Conservation (phyloP, 2,113 vertebrate genomes). For the Sinocyclocheilus maitianheensis region DNA sequence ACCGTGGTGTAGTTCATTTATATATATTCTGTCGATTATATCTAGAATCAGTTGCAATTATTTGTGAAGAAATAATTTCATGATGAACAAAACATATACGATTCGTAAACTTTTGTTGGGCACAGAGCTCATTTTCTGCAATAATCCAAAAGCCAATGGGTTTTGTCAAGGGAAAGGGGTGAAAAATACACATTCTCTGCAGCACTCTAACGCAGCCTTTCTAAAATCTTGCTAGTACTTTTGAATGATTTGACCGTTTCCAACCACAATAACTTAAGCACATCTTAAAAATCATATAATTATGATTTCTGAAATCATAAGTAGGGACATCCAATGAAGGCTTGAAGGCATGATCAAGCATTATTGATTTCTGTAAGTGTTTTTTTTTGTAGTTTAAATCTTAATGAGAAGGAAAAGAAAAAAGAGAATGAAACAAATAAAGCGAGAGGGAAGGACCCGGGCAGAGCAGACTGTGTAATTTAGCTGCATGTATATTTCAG, state of each 20-base stretch:
- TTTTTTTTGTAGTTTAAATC: background rate
- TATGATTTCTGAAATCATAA: background rate
- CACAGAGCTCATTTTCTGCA: too few relatives aligned
- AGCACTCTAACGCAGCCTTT: background rate
- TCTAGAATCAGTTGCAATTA: too few relatives aligned
- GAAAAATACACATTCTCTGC: background rate
- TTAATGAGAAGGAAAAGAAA: conserved; percentile 8
- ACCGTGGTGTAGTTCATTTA: too few relatives aligned
- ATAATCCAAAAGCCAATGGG: background rate
- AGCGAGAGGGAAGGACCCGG: background rate
- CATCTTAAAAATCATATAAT: background rate
- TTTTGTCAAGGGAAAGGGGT: background rate
- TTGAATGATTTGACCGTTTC: background rate
- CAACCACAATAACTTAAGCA: background rate
- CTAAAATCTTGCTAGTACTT: background rate
- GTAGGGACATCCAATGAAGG: background rate
- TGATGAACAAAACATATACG: too few relatives aligned
- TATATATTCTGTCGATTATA: too few relatives aligned
- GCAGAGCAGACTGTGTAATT: conserved; percentile 34
- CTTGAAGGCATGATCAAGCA: conserved; percentile 11
- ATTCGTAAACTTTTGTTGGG: too few relatives aligned
- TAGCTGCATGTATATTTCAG: conserved; percentile 52
- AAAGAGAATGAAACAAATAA: background rate
- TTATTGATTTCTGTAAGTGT: background rate
- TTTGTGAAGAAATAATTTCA: too few relatives aligned